phyloP scores from a whole-genome alignment of 2,888 invertebrate species.

The Mythimna ferrago region DNA sequence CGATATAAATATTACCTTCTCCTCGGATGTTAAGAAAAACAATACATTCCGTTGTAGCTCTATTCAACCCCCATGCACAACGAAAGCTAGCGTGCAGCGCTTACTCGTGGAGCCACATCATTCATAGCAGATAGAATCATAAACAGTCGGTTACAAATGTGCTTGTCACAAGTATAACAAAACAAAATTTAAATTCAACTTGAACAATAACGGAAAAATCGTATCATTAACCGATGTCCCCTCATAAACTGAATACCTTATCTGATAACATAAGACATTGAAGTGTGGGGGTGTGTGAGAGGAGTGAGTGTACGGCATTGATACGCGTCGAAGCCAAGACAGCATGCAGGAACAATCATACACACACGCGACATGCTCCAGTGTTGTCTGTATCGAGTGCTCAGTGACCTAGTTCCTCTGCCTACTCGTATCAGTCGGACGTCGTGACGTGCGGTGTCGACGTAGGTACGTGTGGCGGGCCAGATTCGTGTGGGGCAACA shows the following conservation, averaged over 20 bases:
- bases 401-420: slow-evolving; percentile 76
- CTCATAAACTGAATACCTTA: slow-evolving; percentile 64
- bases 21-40: slow-evolving; percentile 79
- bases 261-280: slow-evolving; percentile 70
- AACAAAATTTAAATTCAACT: slow-evolving; percentile 71
- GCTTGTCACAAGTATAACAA: slow-evolving; percentile 76
- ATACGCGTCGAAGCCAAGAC: slow-evolving; percentile 88
- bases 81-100: slow-evolving; percentile 90
- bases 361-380: slow-evolving; percentile 87
- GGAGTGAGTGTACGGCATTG: slow-evolving; percentile 76
- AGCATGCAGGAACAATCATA: slow-evolving; percentile 89
- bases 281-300: slow-evolving; percentile 80
- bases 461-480: slow-evolving; percentile 71
- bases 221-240: slow-evolving; percentile 64
- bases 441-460: slow-evolving; percentile 58
- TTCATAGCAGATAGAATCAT: slow-evolving; percentile 80
- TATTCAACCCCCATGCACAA: slow-evolving; percentile 90
- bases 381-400: slow-evolving; percentile 87
- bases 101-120: slow-evolving; percentile 87
- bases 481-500: slow-evolving; percentile 81
- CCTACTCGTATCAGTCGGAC: slow-evolving; percentile 67
- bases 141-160: slow-evolving; percentile 80
- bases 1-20: slow-evolving; percentile 88
- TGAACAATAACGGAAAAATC: slow-evolving; percentile 63
- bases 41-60: slow-evolving; percentile 88